These are phyloP conservation scores for Chaenodraco wilsoni DNA, from an alignment of 2,797 vertebrate genomes.

Conservation along the genomic window DNA sequence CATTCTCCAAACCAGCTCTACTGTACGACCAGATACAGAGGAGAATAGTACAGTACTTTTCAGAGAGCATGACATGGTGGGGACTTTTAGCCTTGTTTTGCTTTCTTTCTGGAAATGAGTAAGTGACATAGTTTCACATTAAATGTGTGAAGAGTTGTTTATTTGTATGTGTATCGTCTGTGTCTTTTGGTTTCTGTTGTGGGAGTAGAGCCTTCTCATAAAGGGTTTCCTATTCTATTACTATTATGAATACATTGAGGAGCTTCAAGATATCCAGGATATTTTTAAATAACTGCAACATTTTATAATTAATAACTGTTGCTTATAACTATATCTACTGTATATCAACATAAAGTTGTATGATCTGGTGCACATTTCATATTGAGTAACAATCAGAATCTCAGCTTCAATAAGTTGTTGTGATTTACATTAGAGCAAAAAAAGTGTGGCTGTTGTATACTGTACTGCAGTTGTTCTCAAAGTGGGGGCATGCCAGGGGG, in stretches of 20 bases:
- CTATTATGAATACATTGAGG: neutral
- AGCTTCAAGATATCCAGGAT: neutral
- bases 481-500: too few species aligned
- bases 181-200: conserved; percentile 43
- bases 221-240: conserved; percentile 20
- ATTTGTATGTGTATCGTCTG: conserved; percentile 37
- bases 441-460: neutral
- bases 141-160: conserved; percentile 48
- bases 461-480: neutral
- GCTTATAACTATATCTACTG: too few species aligned
- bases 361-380: neutral
- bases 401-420: neutral
- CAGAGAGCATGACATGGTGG: conserved; percentile 52
- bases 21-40: conserved; percentile 13
- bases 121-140: conserved; percentile 27
- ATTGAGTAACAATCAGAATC: conserved; percentile 2
- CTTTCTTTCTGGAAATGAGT: conserved; percentile 56
- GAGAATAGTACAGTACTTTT: conserved; percentile 27
- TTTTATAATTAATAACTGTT: too few species aligned
- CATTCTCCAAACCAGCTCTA: neutral
- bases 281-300: too few species aligned
- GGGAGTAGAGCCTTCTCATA: neutral
- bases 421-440: neutral
- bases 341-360: neutral
- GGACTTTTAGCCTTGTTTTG: conserved; percentile 55